These are phyloP conservation scores for Orgyia antiqua DNA, from an alignment of 2,888 invertebrate genomes.

Conservation along the genomic window DNA sequence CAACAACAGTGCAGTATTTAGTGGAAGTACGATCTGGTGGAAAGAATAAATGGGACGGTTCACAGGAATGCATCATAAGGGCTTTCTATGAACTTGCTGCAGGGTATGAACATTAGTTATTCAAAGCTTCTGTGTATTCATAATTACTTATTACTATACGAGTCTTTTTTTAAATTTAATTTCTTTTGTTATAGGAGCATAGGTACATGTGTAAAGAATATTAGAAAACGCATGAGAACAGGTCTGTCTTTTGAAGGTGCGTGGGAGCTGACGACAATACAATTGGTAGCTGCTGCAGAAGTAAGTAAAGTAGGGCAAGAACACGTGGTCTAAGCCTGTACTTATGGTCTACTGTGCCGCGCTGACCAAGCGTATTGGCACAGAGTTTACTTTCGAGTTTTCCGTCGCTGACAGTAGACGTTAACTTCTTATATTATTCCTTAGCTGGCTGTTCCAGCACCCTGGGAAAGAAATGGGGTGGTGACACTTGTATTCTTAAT, in stretches of 20 bases:
- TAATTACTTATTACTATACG: too few species aligned
- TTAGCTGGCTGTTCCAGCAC: too few species aligned
- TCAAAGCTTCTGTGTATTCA: too few species aligned
- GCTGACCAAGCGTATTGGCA: too few species aligned
- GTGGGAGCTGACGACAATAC: conserved; percentile 89
- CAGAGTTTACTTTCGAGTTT: too few species aligned
- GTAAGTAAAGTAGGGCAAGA: conserved; percentile 60
- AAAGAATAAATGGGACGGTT: conserved; percentile 44
- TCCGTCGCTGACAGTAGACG: too few species aligned
- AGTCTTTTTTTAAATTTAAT: too few species aligned
- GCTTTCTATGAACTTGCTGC: conserved; percentile 80
- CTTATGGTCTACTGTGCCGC: too few species aligned
- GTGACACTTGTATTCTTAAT: too few species aligned
- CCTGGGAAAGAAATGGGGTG: too few species aligned
- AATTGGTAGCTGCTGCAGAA: conserved; percentile 88
- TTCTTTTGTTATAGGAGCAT: conserved; percentile 78
- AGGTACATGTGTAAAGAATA: conserved; percentile 79
- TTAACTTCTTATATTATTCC: too few species aligned
- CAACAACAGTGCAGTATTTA: conserved; percentile 84
- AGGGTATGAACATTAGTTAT: conserved; percentile 78
- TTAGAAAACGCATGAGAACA: conserved; percentile 78
- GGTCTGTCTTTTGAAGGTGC: conserved; percentile 86
- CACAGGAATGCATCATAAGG: conserved; percentile 68
- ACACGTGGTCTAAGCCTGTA: too few species aligned
- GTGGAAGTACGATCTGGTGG: conserved; percentile 26